phyloP scores from a whole-genome alignment of 2,888 invertebrate species.

The Thalpophila matura region DNA sequence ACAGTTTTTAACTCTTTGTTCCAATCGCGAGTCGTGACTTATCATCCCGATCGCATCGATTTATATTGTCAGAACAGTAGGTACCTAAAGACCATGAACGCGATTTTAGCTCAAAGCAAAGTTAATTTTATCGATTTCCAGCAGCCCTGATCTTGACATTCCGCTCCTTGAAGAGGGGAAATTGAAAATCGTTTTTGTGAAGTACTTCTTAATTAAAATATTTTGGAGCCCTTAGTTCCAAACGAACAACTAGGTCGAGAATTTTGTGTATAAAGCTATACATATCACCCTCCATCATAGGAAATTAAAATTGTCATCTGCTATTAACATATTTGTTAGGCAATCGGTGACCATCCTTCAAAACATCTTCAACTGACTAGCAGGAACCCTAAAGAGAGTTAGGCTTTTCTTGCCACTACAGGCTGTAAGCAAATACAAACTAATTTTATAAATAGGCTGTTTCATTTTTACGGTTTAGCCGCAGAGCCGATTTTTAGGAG shows the following conservation, averaged over 20 bases:
- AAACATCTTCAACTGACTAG: too few relatives aligned
- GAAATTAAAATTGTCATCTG: too few relatives aligned
- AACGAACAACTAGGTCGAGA: background rate
- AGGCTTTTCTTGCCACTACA: too few relatives aligned
- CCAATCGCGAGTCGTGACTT: constrained; percentile 34
- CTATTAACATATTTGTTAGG: too few relatives aligned
- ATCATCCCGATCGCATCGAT: constrained; percentile 18
- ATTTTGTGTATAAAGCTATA: background rate
- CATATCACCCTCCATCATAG: background rate
- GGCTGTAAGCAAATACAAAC: too few relatives aligned
- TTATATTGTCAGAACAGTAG: constrained; percentile 15
- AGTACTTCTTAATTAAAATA: constrained; percentile 30
- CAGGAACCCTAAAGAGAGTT: too few relatives aligned
- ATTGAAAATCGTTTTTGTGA: constrained; percentile 20
- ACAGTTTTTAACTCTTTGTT: constrained; percentile 12
- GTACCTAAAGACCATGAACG: constrained; percentile 3
- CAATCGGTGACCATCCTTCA: too few relatives aligned
- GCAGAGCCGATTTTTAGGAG: too few relatives aligned
- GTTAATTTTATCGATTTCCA: constrained; percentile 14
- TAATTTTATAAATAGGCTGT: too few relatives aligned
- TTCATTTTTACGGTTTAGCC: too few relatives aligned
- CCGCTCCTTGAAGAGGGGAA: background rate
- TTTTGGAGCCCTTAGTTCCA: constrained; percentile 3
- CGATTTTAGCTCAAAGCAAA: constrained; percentile 19
- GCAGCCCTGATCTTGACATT: constrained; percentile 26